Conservation (phyloP, 1,140 invertebrate genomes). For the Goniozus legneri region DNA sequence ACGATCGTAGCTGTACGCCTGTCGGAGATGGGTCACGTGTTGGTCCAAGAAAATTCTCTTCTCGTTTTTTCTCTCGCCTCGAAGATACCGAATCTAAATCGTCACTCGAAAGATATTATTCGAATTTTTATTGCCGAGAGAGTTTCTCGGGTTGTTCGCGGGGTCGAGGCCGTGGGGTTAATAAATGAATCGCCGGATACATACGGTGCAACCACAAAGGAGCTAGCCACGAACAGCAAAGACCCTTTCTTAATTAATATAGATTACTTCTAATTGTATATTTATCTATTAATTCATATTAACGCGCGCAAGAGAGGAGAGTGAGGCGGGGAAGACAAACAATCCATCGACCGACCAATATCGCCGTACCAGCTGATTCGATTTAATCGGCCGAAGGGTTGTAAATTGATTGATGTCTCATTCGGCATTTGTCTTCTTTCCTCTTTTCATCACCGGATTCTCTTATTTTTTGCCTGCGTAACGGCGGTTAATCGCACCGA, state of each 20-base stretch:
- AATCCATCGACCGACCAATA: constrained; percentile 31
- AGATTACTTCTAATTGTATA: constrained; percentile 55
- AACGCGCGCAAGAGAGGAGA: constrained; percentile 29
- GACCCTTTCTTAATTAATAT: constrained; percentile 53
- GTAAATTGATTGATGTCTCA: constrained; percentile 48
- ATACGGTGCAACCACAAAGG: constrained; percentile 46
- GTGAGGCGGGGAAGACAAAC: too few species aligned
- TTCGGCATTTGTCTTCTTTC: constrained; percentile 3
- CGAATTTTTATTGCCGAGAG: constrained; percentile 4
- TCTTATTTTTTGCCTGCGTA: too few species aligned
- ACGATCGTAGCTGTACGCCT: too few species aligned
- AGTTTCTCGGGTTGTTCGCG: constrained; percentile 26
- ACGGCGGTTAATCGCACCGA: too few species aligned
- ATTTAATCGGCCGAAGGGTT: constrained; percentile 49
- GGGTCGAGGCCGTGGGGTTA: constrained; percentile 51
- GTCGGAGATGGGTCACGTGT: too few species aligned
- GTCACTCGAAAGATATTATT: neutral
- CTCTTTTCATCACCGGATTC: constrained; percentile 9
- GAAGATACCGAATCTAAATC: too few species aligned
- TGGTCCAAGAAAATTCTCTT: too few species aligned
- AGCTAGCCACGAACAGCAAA: constrained; percentile 37
- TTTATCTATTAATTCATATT: constrained; percentile 55
- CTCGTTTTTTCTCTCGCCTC: too few species aligned
- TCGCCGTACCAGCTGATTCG: constrained; percentile 43
- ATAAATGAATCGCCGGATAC: constrained; percentile 55